A percentile compares a stretch with the other conserved stretches of the same genome.
These are phyloP conservation scores for Mohoua ochrocephala DNA, from an alignment of 2,113 vertebrate genomes.

Conservation along the genomic window DNA sequence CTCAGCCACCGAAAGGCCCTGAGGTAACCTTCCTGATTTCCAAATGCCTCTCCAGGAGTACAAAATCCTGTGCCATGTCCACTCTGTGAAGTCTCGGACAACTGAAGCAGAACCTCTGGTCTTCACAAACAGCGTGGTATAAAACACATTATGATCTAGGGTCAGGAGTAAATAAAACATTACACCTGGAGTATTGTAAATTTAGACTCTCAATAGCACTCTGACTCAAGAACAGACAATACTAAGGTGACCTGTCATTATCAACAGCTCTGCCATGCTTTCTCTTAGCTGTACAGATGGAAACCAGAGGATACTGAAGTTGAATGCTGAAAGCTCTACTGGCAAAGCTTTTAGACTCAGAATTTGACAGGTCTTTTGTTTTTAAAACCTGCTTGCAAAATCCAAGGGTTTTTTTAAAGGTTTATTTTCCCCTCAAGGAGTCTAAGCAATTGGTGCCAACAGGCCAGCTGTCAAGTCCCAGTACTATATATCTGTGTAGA, in stretches of 20 bases:
- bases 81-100: background rate
- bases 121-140: background rate
- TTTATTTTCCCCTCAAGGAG: conserved; percentile 40
- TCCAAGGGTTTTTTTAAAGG: conserved; percentile 11
- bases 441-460: conserved; percentile 17
- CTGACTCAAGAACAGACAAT: background rate
- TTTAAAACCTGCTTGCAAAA: conserved; percentile 35
- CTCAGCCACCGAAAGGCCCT: background rate
- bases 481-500: background rate
- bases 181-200: background rate
- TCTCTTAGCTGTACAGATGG: background rate
- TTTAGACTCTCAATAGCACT: background rate
- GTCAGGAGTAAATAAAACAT: background rate
- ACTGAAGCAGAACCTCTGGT: background rate
- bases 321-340: background rate
- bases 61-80: background rate
- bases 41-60: background rate
- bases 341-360: background rate
- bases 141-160: background rate
- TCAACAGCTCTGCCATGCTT: background rate
- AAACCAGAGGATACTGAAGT: background rate
- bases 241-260: background rate
- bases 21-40: background rate
- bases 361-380: conserved; percentile 44
- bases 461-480: conserved; percentile 24